phyloP scores from a whole-genome alignment of 2,113 vertebrate species.

The Leuciscus idus region DNA sequence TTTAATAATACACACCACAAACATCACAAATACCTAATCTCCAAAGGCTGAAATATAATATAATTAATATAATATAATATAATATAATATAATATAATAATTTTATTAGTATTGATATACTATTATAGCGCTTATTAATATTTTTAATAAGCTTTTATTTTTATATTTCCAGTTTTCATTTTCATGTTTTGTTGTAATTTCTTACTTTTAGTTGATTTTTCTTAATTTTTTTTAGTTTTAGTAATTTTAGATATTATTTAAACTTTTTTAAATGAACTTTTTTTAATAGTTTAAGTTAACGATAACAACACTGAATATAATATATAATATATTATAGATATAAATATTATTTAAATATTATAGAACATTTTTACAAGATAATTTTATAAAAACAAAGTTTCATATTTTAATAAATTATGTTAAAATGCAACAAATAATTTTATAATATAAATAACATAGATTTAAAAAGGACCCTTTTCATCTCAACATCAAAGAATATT shows the following conservation, averaged over 20 bases:
- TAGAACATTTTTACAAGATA: neutral
- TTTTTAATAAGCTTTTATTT: neutral
- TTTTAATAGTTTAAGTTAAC: no score
- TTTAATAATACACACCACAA: constrained; percentile 11
- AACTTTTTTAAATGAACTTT: no score
- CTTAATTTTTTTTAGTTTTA: no score
- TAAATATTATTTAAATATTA: neutral
- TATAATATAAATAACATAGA: neutral
- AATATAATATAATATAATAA: neutral
- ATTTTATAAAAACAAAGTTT: neutral
- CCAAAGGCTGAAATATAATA: neutral
- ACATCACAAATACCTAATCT: neutral
- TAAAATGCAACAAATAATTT: neutral
- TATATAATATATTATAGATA: neutral
- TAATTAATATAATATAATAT: constrained; percentile 6
- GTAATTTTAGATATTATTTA: no score
- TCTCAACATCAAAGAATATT: neutral
- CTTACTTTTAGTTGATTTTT: no score
- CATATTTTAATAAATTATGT: neutral
- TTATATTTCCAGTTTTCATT: no score
- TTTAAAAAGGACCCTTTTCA: neutral
- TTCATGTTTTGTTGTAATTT: no score
- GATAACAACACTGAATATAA: neutral
- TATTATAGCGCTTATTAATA: neutral
- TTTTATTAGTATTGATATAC: neutral